Conservation (phyloP, 2,888 invertebrate genomes). For the Nephrotoma flavescens region DNA sequence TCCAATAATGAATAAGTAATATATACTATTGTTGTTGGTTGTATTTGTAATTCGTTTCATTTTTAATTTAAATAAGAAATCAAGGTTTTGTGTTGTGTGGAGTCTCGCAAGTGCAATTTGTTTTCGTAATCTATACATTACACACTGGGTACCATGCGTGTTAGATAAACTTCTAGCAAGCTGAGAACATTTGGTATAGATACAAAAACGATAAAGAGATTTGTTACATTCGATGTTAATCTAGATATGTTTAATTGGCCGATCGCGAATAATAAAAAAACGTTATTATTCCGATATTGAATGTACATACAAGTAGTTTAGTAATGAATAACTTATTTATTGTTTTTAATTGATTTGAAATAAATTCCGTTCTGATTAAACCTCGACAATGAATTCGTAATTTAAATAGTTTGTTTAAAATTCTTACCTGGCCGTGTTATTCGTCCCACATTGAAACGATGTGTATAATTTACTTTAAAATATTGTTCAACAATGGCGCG, state of each 20-base stretch:
- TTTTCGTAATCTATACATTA: not conserved
- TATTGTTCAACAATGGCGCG: conserved; percentile 64
- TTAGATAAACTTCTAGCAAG: not conserved
- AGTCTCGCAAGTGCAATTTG: not conserved
- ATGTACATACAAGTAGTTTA: not conserved
- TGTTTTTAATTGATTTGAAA: not conserved
- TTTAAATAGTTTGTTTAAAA: not conserved
- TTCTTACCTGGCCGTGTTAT: conserved; percentile 70
- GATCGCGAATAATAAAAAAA: no score
- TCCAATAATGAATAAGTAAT: not conserved
- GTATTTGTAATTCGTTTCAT: not conserved
- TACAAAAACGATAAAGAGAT: no score
- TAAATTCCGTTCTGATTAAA: not conserved
- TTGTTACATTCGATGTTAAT: no score
- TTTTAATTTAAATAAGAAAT: not conserved
- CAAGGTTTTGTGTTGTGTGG: not conserved
- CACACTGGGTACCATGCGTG: not conserved
- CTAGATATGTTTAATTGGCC: no score
- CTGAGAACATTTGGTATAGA: not conserved
- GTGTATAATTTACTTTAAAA: conserved; percentile 80
- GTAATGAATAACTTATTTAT: not conserved
- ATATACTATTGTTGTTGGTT: not conserved
- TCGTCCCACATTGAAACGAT: conserved; percentile 70
- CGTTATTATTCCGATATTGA: not conserved
- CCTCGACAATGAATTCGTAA: not conserved